Evolutionary conservation across 2,113 vertebrate genomes (phyloP), one percentile per base, ranked within the genome.

Genomic region (Chelonoidis abingdonii): DNA sequence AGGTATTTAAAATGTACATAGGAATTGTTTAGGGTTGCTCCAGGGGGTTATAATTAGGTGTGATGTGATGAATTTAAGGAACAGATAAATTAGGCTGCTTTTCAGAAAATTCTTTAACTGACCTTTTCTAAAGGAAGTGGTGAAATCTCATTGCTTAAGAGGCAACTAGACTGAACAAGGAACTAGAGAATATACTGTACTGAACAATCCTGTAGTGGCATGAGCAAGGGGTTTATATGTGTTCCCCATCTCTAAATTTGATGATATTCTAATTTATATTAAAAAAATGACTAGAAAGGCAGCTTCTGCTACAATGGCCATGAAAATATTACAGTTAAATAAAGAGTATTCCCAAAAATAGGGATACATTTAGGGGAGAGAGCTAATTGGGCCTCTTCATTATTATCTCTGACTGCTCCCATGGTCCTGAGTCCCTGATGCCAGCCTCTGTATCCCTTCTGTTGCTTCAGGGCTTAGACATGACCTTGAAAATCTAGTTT

Each of bases 381-480:
- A 44, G 56, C 10, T 53, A 5, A 38, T 38, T 80, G 62, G 27
- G 84, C 3, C 0, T 57, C 86, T 86, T 13, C 86, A 81, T 80
- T 76, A 19, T 69, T 80, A 80, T 25, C 31, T 59, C 27, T 56
- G 2, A 5, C 0, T 1, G 12, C 1, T 3, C 41, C 31, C 10
- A 22, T 14, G 4, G 17, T 9, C 0, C 0, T 1, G 29, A 31
- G 80, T 75, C 9, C 8, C 12, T 72, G n/a, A 25, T 54, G 31
- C 49, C 84, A n/a, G 54, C 31, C 35, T 92, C 27, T 69, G 9
- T 0, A 0, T 38, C 29, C 59, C 29, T 62, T 62, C 29, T 62
- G 59, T 62, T 62, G 59, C 59, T 62, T 62, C 59, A 52, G 84
- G 69, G 78, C 62, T 56, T 4, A 31, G 62, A 81, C 3, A 72